phyloP scores from a whole-genome alignment of 2,797 vertebrate species.

The Urocyon cinereoargenteus region DNA sequence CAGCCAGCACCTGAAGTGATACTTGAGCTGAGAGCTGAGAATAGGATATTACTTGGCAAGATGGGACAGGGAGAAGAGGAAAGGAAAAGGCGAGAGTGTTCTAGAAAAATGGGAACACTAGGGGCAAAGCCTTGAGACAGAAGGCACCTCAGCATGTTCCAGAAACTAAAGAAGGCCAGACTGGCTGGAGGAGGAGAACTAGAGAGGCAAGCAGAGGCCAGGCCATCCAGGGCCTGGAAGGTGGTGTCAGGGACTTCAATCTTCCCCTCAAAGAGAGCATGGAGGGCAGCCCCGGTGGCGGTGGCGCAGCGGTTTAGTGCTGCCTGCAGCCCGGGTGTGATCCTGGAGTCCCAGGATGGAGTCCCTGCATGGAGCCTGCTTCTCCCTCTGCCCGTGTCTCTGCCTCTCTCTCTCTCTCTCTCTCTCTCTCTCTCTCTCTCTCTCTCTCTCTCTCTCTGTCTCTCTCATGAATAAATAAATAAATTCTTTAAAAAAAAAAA shows the following conservation, averaged over 20 bases:
- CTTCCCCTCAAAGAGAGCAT: background rate
- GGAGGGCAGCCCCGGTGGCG: background rate
- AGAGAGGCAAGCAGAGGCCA: background rate
- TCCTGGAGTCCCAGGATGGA: too few species aligned
- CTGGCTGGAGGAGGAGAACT: background rate
- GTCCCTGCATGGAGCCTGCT: too few species aligned
- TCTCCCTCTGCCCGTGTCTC: too few species aligned
- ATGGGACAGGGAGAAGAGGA: background rate
- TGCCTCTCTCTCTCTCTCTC: too few species aligned
- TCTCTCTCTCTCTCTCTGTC: too few species aligned
- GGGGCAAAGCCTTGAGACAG: background rate
- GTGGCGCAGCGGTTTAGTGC: too few species aligned
- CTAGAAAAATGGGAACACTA: background rate
- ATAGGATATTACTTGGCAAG: background rate
- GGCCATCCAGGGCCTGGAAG: background rate
- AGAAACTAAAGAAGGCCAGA: background rate
- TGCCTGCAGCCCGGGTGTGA: too few species aligned
- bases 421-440: too few species aligned
- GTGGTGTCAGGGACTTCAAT: too few species aligned
- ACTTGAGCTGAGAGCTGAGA: background rate
- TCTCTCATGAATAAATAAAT: too few species aligned
- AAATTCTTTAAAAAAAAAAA: background rate
- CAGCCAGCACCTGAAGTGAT: background rate
- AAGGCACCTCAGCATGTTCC: background rate
- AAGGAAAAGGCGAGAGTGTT: background rate